Conservation (phyloP, 2,888 invertebrate genomes). For the Mellilla xanthometata region DNA sequence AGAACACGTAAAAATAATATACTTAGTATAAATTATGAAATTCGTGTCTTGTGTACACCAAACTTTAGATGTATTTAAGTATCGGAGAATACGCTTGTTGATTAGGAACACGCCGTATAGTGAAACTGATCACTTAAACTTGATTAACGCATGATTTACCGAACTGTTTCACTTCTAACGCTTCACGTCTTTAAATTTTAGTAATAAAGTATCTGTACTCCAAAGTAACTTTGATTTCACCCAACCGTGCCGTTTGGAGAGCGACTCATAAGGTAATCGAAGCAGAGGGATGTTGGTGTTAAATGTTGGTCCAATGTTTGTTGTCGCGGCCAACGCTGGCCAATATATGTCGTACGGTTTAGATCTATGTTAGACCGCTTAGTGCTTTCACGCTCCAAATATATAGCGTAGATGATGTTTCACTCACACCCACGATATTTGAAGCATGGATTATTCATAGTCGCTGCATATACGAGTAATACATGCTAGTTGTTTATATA, state of each 20-base stretch:
- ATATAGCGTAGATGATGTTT: conserved; percentile 37
- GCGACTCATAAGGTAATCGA: conserved; percentile 74
- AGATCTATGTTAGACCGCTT: conserved; percentile 72
- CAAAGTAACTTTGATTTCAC: conserved; percentile 80
- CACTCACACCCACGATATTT: conserved; percentile 21
- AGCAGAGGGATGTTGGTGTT: conserved; percentile 47
- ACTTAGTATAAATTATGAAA: conserved; percentile 42
- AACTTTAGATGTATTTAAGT: conserved; percentile 52
- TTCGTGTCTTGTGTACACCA: conserved; percentile 68
- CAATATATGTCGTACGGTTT: conserved; percentile 67
- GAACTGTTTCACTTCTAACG: conserved; percentile 58
- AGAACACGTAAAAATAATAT: conserved; percentile 41
- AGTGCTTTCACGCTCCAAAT: conserved; percentile 55
- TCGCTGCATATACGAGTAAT: conserved; percentile 25
- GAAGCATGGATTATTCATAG: conserved; percentile 20
- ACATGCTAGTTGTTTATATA: background rate
- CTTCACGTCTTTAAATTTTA: conserved; percentile 69
- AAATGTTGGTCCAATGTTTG: conserved; percentile 62
- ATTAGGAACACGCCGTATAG: conserved; percentile 62
- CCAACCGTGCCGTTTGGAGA: conserved; percentile 71
- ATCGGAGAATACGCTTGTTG: conserved; percentile 65
- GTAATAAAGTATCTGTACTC: conserved; percentile 81
- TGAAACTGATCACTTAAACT: conserved; percentile 41
- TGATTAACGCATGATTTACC: conserved; percentile 57
- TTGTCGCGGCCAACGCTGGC: conserved; percentile 48